These are phyloP conservation scores for Lathamus discolor DNA, from an alignment of 2,113 vertebrate species.

Conservation along the genomic window DNA sequence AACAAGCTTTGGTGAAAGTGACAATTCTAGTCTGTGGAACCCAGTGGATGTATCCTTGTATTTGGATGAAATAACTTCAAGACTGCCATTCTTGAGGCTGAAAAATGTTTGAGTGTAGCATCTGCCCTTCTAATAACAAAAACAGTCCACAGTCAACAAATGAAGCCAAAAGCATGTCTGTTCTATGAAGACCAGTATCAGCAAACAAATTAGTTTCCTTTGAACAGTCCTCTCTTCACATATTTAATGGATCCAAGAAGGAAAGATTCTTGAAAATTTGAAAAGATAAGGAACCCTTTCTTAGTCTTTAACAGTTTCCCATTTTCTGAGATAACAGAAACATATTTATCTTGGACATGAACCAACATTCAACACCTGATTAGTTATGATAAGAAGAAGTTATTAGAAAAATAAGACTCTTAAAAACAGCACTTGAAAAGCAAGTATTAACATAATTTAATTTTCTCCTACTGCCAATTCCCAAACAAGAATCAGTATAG, in stretches of 20 bases:
- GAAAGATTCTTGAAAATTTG: not conserved
- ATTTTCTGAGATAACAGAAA: not conserved
- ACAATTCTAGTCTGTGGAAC: not conserved
- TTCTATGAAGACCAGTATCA: not conserved
- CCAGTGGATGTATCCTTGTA: not conserved
- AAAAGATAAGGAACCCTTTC: not conserved
- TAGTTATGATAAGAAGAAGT: not conserved
- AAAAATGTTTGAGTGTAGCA: not conserved
- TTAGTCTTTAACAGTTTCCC: not conserved
- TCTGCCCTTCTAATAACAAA: conserved; percentile 11
- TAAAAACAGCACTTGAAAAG: not conserved
- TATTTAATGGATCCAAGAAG: not conserved
- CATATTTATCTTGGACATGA: not conserved
- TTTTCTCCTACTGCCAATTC: not conserved
- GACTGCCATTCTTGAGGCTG: not conserved
- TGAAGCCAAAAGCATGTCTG: not conserved
- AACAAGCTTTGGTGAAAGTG: not conserved
- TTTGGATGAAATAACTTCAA: not conserved
- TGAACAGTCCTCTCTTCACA: not conserved
- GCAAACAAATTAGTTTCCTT: not conserved
- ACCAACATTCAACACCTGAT: not conserved
- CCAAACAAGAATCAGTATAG: not conserved
- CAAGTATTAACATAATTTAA: not conserved
- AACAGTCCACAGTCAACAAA: not conserved
- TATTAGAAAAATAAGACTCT: not conserved